Evolutionary conservation across 2,113 vertebrate genomes (phyloP).

Genomic region (Odobenus rosmarus): DNA sequence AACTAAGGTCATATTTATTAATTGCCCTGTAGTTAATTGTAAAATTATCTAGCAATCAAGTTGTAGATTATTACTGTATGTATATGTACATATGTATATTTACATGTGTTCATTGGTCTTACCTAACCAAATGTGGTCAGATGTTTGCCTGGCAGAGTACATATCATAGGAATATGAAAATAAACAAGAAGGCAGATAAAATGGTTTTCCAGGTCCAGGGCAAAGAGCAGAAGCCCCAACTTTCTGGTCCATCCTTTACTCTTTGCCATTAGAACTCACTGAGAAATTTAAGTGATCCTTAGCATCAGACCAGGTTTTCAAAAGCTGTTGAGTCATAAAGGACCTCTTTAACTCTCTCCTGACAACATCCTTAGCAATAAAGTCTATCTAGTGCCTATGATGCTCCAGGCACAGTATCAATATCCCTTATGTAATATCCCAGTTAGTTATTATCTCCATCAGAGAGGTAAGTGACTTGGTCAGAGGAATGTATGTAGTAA

Average conservation of each 20-base stretch:
- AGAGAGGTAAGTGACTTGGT: neutral
- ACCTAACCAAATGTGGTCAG: neutral
- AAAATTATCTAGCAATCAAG: neutral
- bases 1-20: neutral
- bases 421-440: neutral
- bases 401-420: neutral
- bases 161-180: neutral
- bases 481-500: neutral
- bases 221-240: neutral
- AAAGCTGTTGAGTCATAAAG: neutral
- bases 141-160: neutral
- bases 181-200: neutral
- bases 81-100: neutral
- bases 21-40: neutral
- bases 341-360: neutral
- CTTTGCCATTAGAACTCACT: neutral
- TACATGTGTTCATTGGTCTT: neutral
- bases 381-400: neutral
- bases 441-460: neutral
- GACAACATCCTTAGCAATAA: neutral
- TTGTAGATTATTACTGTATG: neutral
- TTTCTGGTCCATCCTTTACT: neutral
- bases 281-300: neutral
- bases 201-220: neutral
- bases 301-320: neutral